phyloP scores from a whole-genome alignment of 2,888 invertebrate genomes.

The Fragum fragum region DNA sequence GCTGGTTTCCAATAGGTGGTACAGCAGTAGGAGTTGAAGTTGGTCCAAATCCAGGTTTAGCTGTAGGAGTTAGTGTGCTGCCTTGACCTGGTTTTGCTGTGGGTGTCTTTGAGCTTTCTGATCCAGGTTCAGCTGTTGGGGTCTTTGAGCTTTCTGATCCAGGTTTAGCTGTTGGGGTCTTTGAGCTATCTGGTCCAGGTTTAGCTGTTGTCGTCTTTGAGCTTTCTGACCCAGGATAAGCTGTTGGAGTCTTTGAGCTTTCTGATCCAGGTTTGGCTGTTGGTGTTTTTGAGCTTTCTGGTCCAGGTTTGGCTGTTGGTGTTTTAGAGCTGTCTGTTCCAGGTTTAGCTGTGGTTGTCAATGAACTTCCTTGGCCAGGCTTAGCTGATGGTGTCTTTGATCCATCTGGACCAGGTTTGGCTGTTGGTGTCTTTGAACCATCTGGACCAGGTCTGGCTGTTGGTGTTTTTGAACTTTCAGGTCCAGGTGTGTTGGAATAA shows the following conservation, averaged over 20 bases:
- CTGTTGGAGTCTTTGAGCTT: constrained; percentile 18
- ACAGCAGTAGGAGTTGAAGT: constrained; percentile 55
- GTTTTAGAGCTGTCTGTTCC: constrained; percentile 17
- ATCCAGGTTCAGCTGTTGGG: constrained; percentile 46
- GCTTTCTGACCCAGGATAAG: constrained; percentile 32
- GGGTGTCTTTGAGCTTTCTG: constrained; percentile 16
- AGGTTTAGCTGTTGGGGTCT: constrained; percentile 48
- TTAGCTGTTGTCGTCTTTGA: constrained; percentile 29
- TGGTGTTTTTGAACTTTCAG: constrained; percentile 19
- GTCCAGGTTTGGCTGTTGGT: constrained; percentile 48
- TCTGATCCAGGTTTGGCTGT: constrained; percentile 31
- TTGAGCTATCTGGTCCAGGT: constrained; percentile 30
- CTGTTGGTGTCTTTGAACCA: constrained; percentile 29
- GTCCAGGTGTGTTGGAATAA: constrained; percentile 8
- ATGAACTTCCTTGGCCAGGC: constrained; percentile 14
- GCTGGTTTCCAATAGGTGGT: constrained; percentile 59
- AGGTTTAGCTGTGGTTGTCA: constrained; percentile 38
- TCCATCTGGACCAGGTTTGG: constrained; percentile 40
- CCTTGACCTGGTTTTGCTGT: constrained; percentile 42
- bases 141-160: constrained; percentile 20
- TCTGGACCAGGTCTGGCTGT: constrained; percentile 35
- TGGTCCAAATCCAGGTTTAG: constrained; percentile 1
- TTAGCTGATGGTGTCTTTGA: constrained; percentile 40
- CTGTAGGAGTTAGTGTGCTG: constrained; percentile 28
- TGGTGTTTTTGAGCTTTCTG: constrained; percentile 25